Evolutionary conservation across 2,888 invertebrate genomes (phyloP).

Genomic region (Orthosia gracilis): DNA sequence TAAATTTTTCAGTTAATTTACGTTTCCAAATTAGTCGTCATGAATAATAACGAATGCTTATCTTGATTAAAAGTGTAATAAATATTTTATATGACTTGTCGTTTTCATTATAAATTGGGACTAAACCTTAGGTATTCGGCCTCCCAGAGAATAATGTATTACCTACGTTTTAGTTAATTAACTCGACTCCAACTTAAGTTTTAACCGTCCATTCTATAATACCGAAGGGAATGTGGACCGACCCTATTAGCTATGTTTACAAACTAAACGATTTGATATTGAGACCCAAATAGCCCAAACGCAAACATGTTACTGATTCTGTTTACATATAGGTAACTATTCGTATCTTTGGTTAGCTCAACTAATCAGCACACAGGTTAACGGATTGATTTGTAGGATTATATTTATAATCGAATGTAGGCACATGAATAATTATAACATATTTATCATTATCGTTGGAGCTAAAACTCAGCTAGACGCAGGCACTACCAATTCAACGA

Average conservation of each 20-base stretch:
- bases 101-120: conserved; percentile 56
- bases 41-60: conserved; percentile 34
- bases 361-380: conserved; percentile 19
- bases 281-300: conserved; percentile 40
- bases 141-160: conserved; percentile 37
- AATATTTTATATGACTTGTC: conserved; percentile 37
- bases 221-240: conserved; percentile 45
- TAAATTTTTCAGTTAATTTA: conserved; percentile 27
- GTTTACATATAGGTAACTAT: conserved; percentile 42
- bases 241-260: conserved; percentile 50
- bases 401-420: background rate
- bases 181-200: conserved; percentile 56
- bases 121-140: conserved; percentile 43
- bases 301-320: conserved; percentile 57
- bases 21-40: conserved; percentile 39
- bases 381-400: background rate
- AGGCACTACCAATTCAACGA: background rate
- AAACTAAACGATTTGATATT: conserved; percentile 54
- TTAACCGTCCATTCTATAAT: conserved; percentile 52
- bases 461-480: background rate
- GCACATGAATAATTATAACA: too few relatives aligned
- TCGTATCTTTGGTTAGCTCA: conserved; percentile 35
- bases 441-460: background rate
- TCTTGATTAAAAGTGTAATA: conserved; percentile 35
- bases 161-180: conserved; percentile 54